A percentile compares a stretch with the other conserved stretches of the same genome.
Conservation (phyloP, 64 coral and sea anemone species). For the Porites australiensis region DNA sequence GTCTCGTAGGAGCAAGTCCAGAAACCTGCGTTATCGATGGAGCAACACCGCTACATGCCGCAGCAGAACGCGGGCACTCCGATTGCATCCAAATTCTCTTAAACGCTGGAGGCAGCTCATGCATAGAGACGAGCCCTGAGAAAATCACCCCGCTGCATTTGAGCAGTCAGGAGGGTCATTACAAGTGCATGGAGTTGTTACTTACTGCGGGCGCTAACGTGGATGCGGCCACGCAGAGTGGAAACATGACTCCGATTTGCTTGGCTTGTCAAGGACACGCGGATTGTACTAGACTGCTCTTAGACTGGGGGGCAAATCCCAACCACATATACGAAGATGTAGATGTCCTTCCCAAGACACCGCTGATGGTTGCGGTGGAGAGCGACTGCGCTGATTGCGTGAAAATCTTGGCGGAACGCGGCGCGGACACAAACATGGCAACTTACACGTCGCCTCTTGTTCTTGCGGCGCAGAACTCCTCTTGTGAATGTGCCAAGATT, state of each 20-base stretch:
- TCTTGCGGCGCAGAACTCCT: conserved; percentile 57
- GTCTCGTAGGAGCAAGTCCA: conserved; percentile 50
- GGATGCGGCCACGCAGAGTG: conserved; percentile 23
- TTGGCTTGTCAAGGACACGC: conserved; percentile 61
- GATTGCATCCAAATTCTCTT: conserved; percentile 65
- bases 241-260: conserved; percentile 76
- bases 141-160: conserved; percentile 73
- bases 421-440: conserved; percentile 71
- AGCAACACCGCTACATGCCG: conserved; percentile 75
- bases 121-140: conserved; percentile 48
- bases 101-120: conserved; percentile 42
- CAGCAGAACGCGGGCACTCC: conserved; percentile 68
- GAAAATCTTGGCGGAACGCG: conserved; percentile 62
- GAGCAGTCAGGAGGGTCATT: conserved; percentile 64
- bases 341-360: conserved; percentile 72
- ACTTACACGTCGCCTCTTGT: conserved; percentile 83
- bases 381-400: conserved; percentile 62
- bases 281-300: conserved; percentile 71
- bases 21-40: conserved; percentile 49
- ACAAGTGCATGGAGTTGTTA: conserved; percentile 63
- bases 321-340: conserved; percentile 71
- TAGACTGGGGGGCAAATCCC: conserved; percentile 70
- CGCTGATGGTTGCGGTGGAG: conserved; percentile 73
- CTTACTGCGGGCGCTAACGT: conserved; percentile 34
- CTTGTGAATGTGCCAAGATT: conserved; percentile 42